Evolutionary conservation across 2,113 vertebrate species (phyloP).

Genomic region (Globicephala melas): DNA sequence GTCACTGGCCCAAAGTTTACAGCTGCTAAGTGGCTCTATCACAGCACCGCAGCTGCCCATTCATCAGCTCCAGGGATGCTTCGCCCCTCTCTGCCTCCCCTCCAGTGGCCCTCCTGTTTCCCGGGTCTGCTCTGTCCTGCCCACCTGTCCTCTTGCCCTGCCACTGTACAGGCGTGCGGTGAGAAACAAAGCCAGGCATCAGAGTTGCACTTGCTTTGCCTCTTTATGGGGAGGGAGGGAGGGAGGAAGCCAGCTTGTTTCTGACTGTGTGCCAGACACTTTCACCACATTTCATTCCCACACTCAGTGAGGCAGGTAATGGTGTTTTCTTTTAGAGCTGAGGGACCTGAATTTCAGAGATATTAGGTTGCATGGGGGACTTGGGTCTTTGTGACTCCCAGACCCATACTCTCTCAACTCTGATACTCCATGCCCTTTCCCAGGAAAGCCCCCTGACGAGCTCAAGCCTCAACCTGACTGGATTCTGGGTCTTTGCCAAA

Average conservation of each 20-base stretch:
- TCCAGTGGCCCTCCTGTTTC: neutral
- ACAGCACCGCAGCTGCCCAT: neutral
- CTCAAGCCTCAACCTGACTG: neutral
- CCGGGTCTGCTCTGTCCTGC: neutral
- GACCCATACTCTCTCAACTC: neutral
- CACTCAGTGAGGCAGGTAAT: neutral
- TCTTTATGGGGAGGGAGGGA: neutral
- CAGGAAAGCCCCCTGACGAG: neutral
- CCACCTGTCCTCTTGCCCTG: neutral
- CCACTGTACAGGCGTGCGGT: neutral
- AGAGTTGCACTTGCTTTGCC: neutral
- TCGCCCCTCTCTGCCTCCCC: neutral
- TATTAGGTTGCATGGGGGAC: neutral
- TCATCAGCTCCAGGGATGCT: neutral
- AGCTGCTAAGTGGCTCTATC: neutral
- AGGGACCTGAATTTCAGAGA: neutral
- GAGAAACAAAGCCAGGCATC: neutral
- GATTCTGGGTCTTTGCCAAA: neutral
- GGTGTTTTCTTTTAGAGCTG: neutral
- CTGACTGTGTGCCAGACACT: neutral
- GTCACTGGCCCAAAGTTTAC: neutral
- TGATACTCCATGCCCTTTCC: neutral
- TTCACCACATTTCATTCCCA: neutral
- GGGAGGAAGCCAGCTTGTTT: neutral
- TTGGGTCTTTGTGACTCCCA: neutral